Evolutionary conservation across 2,888 invertebrate species (phyloP).

Genomic region (Listrodromus nycthemerus): DNA sequence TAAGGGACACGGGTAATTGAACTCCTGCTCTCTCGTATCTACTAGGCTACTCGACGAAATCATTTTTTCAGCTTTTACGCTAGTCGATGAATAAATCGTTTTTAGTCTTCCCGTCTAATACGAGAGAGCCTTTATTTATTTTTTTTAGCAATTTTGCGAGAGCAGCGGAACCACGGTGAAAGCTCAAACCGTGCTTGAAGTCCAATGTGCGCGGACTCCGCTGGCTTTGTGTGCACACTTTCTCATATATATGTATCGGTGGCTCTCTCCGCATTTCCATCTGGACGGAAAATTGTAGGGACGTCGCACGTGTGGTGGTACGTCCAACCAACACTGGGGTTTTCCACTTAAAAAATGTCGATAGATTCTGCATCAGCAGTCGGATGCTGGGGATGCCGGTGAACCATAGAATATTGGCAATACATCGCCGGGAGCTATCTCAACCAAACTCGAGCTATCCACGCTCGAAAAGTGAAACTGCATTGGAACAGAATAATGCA

Average conservation of each 20-base stretch:
- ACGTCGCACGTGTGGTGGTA: not conserved
- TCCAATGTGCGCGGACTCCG: constrained; percentile 41
- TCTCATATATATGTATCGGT: not conserved
- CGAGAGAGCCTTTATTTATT: constrained; percentile 22
- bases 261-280: not conserved
- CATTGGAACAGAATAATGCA: constrained; percentile 2
- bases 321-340: constrained; percentile 9
- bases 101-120: not conserved
- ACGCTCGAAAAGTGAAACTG: not conserved
- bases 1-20: not conserved
- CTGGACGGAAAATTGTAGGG: not conserved
- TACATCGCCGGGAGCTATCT: not conserved
- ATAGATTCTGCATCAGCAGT: constrained; percentile 43
- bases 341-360: constrained; percentile 36
- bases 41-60: no score
- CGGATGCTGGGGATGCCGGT: not conserved
- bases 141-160: constrained; percentile 47
- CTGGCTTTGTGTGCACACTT: constrained; percentile 25
- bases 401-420: constrained; percentile 43
- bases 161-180: constrained; percentile 23
- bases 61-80: not conserved
- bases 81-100: constrained; percentile 6
- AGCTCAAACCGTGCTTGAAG: constrained; percentile 39
- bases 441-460: constrained; percentile 13
- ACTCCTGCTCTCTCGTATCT: no score